These are phyloP conservation scores for Heliopora coerulea DNA, from an alignment of 92 coral and sea anemone genomes.

Conservation along the genomic window DNA sequence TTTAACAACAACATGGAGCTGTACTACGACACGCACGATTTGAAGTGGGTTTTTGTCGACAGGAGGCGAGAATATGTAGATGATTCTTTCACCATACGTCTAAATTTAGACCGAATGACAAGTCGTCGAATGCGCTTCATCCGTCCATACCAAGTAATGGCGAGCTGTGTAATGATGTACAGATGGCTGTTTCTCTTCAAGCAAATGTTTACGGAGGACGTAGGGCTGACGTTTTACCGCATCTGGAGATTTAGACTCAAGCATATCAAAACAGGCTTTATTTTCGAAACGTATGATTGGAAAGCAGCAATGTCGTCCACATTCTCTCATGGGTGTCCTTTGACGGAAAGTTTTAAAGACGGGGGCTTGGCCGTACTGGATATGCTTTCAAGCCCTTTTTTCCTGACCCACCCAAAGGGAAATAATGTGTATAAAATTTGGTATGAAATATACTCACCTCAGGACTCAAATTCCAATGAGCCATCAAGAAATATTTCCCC, in stretches of 20 bases:
- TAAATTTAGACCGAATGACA: slow-evolving; percentile 55
- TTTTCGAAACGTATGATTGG: slow-evolving; percentile 94
- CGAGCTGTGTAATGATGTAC: slow-evolving; percentile 83
- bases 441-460: slow-evolving; percentile 16
- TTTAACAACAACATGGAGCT: slow-evolving; percentile 84
- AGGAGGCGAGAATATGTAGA: slow-evolving; percentile 83
- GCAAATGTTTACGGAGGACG: slow-evolving; percentile 66
- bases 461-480: background rate
- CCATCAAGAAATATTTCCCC: slow-evolving; percentile 13
- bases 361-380: slow-evolving; percentile 77
- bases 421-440: slow-evolving; percentile 44
- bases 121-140: slow-evolving; percentile 71
- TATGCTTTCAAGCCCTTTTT: slow-evolving; percentile 82
- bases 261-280: slow-evolving; percentile 72
- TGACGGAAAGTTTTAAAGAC: slow-evolving; percentile 61
- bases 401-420: slow-evolving; percentile 91
- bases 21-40: slow-evolving; percentile 83
- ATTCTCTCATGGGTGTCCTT: slow-evolving; percentile 78
- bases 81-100: slow-evolving; percentile 66
- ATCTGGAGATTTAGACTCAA: slow-evolving; percentile 89
- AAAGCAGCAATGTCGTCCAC: slow-evolving; percentile 97
- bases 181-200: slow-evolving; percentile 84
- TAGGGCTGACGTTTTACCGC: slow-evolving; percentile 88
- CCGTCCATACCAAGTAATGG: slow-evolving; percentile 82
- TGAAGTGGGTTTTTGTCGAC: slow-evolving; percentile 91